Conservation (phyloP, 2,113 vertebrate species). For the Agapornis roseicollis region DNA sequence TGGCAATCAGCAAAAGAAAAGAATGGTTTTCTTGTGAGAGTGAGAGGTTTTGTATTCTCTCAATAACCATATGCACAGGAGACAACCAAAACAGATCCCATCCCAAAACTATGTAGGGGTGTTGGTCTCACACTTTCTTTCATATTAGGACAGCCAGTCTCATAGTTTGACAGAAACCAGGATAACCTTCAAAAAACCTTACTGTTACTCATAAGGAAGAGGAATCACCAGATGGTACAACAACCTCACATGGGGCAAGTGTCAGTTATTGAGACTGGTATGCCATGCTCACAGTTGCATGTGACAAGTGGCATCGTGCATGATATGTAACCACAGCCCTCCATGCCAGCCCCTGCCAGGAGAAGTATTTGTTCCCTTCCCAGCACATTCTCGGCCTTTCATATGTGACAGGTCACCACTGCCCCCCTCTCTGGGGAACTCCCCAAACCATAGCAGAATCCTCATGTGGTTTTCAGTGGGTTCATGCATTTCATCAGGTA, state of each 20-base stretch:
- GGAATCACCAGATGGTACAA: background rate
- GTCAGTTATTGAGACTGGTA: background rate
- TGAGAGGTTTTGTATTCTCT: background rate
- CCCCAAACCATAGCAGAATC: background rate
- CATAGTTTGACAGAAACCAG: background rate
- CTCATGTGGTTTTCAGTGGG: background rate
- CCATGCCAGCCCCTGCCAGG: background rate
- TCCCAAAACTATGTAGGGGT: rapidly evolving
- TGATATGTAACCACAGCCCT: background rate
- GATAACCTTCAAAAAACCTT: background rate
- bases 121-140: background rate
- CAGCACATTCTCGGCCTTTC: background rate
- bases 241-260: background rate
- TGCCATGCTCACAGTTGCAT: background rate
- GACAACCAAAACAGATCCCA: background rate
- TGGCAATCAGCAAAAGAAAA: background rate
- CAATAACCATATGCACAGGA: background rate
- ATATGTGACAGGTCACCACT: background rate
- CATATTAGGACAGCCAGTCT: background rate
- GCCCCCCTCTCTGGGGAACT: background rate
- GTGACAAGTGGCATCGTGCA: rapidly evolving
- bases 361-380: background rate
- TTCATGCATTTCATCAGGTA: background rate
- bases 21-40: background rate
- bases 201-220: background rate